phyloP scores from a whole-genome alignment of 1,140 invertebrate genomes.

The Himalopsyche phryganea region DNA sequence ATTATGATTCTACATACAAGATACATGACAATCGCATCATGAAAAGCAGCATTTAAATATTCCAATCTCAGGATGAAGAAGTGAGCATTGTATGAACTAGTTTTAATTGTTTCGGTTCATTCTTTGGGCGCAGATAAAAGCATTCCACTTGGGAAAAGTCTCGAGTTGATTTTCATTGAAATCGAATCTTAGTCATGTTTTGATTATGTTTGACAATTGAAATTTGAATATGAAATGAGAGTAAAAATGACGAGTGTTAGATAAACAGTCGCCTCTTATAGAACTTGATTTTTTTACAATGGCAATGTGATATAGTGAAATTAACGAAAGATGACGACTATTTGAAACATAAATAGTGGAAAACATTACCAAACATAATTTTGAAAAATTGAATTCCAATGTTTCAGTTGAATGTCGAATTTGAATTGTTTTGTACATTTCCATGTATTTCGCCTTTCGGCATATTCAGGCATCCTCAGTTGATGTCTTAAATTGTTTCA shows the following conservation, averaged over 20 bases:
- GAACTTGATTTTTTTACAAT: too few relatives aligned
- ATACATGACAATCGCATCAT: not conserved
- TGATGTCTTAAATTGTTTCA: too few relatives aligned
- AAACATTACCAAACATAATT: too few relatives aligned
- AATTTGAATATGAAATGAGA: conserved; percentile 33
- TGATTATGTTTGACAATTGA: conserved; percentile 33
- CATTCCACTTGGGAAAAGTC: conserved; percentile 26
- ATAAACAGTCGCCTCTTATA: conserved; percentile 9
- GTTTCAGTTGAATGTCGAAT: too few relatives aligned
- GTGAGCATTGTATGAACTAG: conserved; percentile 24
- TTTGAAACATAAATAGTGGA: too few relatives aligned
- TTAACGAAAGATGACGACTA: too few relatives aligned
- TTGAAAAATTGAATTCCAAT: too few relatives aligned
- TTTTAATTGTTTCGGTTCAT: conserved; percentile 30
- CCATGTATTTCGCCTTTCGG: too few relatives aligned
- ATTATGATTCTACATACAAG: not conserved
- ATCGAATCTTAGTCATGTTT: conserved; percentile 30
- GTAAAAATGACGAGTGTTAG: conserved; percentile 27
- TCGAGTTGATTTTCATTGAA: conserved; percentile 26
- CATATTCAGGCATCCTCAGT: too few relatives aligned
- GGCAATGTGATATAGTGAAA: too few relatives aligned
- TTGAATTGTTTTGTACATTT: too few relatives aligned
- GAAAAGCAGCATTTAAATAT: not conserved
- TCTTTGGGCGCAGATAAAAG: conserved; percentile 12
- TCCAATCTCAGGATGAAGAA: not conserved